Base-by-base conservation (phyloP, 2,797 vertebrate genomes). In the Ammospiza maritima region DNA sequence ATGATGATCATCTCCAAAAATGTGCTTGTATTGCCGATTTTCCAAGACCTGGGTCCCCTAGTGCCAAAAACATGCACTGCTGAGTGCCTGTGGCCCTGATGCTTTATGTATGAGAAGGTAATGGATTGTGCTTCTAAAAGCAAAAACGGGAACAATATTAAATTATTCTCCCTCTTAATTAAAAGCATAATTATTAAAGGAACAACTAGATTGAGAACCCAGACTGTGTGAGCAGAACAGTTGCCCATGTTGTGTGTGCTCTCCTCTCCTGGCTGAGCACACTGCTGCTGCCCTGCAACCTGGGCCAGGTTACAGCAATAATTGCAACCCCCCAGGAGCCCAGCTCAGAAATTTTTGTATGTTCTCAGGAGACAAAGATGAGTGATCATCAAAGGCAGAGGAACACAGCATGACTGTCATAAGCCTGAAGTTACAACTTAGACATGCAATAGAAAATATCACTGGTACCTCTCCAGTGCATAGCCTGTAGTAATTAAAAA, bases 401-500 rank as follows among this genome's bases (percentile, higher is more conserved):
- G 97, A 97, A 96, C 99, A 98, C 99, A 99, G 99, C 99, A 98
- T 98, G 99, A 98, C 98, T 98, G 98, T 98, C 98, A 98, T 98
- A 97, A 98, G 98, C 98, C 98, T 98, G 98, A 99, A 99, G 99
- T 99, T 98, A 98, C 99, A 99, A 98, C 98, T 98, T 98, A 98
- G 98, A 98, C 98, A 97, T 97, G 98, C 98, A 98, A 96, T 95
- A 93, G 97, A 96, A 97, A 97, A 98, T 98, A 98, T 97, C 98
- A 96, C 94, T 97, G 97, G 97, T 97, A 98, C 96, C 98, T 98
- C 98, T 98, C 98, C 98, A 97, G 98, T 97, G 97, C 98, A 98
- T 98, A 97, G 98, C 98, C 98, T 96, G 98, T 98, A 99, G 99
- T 99, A 99, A 99, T 99, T 99, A 99, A 99, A 99, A 99, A 98